A percentile compares a stretch with the other conserved stretches of the same genome.
phyloP scores from a whole-genome alignment of 1,140 invertebrate genomes.

The Drosophila varians region DNA sequence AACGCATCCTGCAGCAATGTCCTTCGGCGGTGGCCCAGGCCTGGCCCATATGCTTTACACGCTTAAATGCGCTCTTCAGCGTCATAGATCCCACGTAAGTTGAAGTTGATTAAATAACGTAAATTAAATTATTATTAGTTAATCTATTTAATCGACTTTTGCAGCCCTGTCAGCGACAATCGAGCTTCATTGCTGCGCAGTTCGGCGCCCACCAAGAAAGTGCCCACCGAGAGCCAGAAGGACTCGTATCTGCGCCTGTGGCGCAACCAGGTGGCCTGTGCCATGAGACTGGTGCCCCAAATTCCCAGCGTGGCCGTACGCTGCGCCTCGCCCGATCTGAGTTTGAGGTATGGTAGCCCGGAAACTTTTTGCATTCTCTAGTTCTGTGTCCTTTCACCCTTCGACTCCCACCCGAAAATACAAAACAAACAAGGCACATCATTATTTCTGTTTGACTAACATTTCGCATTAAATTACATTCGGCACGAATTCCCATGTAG shows the following conservation, averaged over 20 bases:
- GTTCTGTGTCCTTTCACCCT: constrained; percentile 17
- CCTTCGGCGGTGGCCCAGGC: constrained; percentile 93
- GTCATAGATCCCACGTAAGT: constrained; percentile 97
- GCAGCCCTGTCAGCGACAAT: constrained; percentile 97
- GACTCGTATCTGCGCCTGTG: constrained; percentile 95
- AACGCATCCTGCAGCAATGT: constrained; percentile 91
- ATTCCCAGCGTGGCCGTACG: constrained; percentile 91
- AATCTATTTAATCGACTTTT: constrained; percentile 48
- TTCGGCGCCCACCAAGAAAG: constrained; percentile 90
- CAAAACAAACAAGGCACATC: constrained; percentile 47
- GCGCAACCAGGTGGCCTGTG: constrained; percentile 98
- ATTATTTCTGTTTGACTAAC: constrained; percentile 67
- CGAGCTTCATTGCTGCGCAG: constrained; percentile 94
- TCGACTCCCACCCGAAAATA: not conserved
- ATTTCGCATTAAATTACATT: constrained; percentile 56
- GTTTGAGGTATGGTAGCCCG: constrained; percentile 89
- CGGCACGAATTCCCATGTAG: constrained; percentile 47
- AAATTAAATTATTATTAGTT: not conserved
- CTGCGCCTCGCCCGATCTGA: constrained; percentile 96
- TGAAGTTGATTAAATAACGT: not conserved
- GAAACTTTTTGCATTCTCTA: not conserved
- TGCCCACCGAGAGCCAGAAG: constrained; percentile 89
- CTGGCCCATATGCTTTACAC: constrained; percentile 97
- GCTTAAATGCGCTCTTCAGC: constrained; percentile 94
- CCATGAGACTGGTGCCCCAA: constrained; percentile 95